phyloP scores from a whole-genome alignment of 2,113 vertebrate genomes.

The Acrocephalus arundinaceus region DNA sequence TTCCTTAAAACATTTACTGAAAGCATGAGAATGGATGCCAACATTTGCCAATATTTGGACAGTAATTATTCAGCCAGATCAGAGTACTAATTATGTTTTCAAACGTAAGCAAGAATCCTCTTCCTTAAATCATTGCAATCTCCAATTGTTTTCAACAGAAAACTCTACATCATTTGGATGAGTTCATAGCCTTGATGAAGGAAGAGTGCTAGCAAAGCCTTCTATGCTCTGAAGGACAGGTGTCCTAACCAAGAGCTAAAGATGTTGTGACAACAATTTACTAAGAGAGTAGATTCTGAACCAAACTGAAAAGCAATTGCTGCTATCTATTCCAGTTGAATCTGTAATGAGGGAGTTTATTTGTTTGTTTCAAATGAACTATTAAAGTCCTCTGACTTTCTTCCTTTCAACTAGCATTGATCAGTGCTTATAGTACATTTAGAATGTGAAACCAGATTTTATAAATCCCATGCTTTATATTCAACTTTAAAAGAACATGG shows the following conservation, averaged over 20 bases:
- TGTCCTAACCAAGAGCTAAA: background rate
- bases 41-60: background rate
- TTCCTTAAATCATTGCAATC: background rate
- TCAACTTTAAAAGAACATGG: background rate
- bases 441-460: background rate
- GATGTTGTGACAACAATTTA: background rate
- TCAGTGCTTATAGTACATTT: background rate
- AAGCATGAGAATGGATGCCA: background rate
- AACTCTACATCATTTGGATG: background rate
- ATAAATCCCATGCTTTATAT: background rate
- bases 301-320: background rate
- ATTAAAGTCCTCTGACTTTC: background rate
- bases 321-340: background rate
- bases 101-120: background rate
- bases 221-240: background rate
- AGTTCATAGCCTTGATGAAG: background rate
- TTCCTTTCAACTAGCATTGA: background rate
- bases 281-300: background rate
- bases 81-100: background rate
- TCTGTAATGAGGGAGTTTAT: background rate
- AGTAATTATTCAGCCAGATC: background rate
- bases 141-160: background rate
- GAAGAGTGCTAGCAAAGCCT: background rate
- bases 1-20: background rate
- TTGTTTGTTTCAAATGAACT: background rate